Conservation (phyloP, 2,888 invertebrate species). For the Melieria omissa region DNA sequence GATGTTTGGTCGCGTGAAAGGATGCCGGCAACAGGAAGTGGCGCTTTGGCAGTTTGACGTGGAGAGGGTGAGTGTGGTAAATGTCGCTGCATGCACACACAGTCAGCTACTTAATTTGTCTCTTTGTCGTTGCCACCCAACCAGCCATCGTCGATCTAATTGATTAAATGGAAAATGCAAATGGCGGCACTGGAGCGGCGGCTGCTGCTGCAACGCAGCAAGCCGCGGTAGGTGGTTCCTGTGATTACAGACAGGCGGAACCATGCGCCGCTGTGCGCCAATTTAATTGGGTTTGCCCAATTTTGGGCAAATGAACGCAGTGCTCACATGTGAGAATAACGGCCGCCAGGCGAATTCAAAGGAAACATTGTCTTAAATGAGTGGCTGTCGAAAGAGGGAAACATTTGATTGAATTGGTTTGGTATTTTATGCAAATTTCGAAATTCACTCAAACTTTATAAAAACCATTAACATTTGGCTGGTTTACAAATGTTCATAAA, state of each 20-base stretch:
- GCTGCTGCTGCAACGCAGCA: not conserved
- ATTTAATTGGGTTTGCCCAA: not conserved
- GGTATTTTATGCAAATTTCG: too few species aligned
- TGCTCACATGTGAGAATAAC: too few species aligned
- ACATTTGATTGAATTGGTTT: too few species aligned
- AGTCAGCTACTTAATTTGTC: not conserved
- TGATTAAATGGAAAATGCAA: slow-evolving; percentile 28
- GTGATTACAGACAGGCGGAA: slow-evolving; percentile 8
- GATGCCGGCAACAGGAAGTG: not conserved
- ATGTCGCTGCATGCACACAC: not conserved
- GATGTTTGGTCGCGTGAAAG: not conserved
- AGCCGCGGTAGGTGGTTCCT: not conserved
- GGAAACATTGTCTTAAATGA: too few species aligned
- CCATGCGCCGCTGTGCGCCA: not conserved
- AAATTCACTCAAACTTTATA: too few species aligned
- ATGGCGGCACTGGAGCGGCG: slow-evolving; percentile 6
- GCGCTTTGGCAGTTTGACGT: not conserved
- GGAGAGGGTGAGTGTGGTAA: not conserved
- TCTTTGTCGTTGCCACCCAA: slow-evolving; percentile 9
- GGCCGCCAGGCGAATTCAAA: too few species aligned
- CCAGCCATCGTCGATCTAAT: slow-evolving; percentile 11
- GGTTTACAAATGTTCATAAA: too few species aligned
- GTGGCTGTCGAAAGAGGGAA: too few species aligned
- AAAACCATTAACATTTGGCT: too few species aligned
- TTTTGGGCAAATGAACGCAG: too few species aligned